Percentiles rank a stretch among this genome's conserved stretches.
phyloP scores from a whole-genome alignment of 1,140 invertebrate species.

The Orius insidiosus region DNA sequence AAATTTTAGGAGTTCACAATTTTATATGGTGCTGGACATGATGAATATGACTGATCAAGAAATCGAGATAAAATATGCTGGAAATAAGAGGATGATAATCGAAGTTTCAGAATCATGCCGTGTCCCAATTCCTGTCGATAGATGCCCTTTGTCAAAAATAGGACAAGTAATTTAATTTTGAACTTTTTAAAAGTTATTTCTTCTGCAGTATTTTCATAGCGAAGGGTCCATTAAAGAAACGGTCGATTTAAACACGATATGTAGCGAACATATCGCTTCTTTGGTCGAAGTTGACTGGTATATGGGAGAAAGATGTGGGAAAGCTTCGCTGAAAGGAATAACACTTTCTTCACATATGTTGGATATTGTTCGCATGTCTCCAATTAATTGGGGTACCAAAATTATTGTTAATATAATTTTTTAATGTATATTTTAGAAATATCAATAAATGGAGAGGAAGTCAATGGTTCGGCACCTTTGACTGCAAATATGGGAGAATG shows the following conservation, averaged over 20 bases:
- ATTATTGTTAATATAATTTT: conserved; percentile 17
- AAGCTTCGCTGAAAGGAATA: conserved; percentile 63
- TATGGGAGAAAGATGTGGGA: conserved; percentile 50
- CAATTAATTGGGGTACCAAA: conserved; percentile 79
- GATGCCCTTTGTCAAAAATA: conserved; percentile 57
- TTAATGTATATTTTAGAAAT: conserved; percentile 14
- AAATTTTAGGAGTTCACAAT: conserved; percentile 58
- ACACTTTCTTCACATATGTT: conserved; percentile 65
- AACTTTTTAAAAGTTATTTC: no score
- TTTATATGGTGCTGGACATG: conserved; percentile 79
- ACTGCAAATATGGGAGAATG: conserved; percentile 56
- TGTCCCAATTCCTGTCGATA: conserved; percentile 70
- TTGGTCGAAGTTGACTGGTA: conserved; percentile 67
- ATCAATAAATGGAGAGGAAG: conserved; percentile 6
- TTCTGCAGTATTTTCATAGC: conserved; percentile 24
- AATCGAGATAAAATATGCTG: conserved; percentile 75
- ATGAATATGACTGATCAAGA: conserved; percentile 73
- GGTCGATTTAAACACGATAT: conserved; percentile 42
- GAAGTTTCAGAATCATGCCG: conserved; percentile 75
- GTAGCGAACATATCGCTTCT: conserved; percentile 63
- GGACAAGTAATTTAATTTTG: conserved; percentile 29
- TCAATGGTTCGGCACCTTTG: conserved; percentile 20
- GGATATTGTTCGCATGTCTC: conserved; percentile 72
- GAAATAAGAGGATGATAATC: conserved; percentile 67
- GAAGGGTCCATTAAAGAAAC: conserved; percentile 23